A percentile compares a stretch with the other conserved stretches of the same genome.
phyloP scores from a whole-genome alignment of 2,888 invertebrate species.

The Drosophila paranaensis region DNA sequence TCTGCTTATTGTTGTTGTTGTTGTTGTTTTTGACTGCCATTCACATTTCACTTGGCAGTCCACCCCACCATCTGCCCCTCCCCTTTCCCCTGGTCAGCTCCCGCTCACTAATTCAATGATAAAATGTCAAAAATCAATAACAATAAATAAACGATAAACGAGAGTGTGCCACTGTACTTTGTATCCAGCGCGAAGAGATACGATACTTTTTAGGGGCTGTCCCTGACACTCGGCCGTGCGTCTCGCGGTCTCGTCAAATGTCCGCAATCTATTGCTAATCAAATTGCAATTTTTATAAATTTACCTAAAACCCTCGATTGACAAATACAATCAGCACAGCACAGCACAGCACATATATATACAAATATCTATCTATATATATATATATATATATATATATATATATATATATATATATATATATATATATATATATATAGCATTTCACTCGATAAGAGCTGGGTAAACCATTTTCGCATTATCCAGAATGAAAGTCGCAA shows the following conservation, averaged over 20 bases:
- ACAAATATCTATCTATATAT: neutral
- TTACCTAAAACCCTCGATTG: conserved; percentile 62
- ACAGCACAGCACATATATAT: neutral
- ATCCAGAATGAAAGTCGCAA: conserved; percentile 6
- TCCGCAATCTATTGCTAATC: conserved; percentile 59
- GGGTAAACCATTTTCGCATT: conserved; percentile 10
- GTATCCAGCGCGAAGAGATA: conserved; percentile 49
- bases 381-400: neutral
- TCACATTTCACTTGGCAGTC: conserved; percentile 33
- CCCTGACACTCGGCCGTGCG: conserved; percentile 40
- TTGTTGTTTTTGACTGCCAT: conserved; percentile 26
- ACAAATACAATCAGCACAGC: conserved; percentile 48
- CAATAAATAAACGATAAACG: conserved; percentile 78
- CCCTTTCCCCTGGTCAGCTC: neutral
- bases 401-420: neutral
- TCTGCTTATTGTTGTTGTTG: neutral
- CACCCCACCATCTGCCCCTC: neutral
- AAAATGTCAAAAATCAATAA: conserved; percentile 82
- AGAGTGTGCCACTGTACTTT: conserved; percentile 69
- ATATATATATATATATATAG: neutral
- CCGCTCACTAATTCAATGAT: conserved; percentile 76
- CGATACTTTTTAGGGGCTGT: conserved; percentile 39
- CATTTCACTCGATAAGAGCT: neutral
- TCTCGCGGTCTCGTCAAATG: conserved; percentile 35
- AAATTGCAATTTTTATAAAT: conserved; percentile 79